Base-by-base conservation (phyloP, 2,888 invertebrate species). In the Mallateleia sp. region DNA sequence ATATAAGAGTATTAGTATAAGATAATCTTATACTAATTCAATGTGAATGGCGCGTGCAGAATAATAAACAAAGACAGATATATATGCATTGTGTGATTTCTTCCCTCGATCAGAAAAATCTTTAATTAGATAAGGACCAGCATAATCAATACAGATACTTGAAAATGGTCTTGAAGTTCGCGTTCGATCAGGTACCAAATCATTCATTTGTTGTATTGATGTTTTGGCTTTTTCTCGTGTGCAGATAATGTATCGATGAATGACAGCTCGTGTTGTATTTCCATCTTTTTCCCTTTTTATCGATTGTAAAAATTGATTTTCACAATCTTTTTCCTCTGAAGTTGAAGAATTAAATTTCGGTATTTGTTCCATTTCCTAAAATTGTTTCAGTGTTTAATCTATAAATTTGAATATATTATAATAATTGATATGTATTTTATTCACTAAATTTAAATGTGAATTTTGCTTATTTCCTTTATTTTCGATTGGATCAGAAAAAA, bases 1-100 rank as follows among this genome's bases (percentile, higher is more conserved):
- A n/a, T n/a, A n/a, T n/a, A n/a, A n/a, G n/a, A n/a, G n/a, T n/a
- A n/a, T n/a, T n/a, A n/a, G n/a, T n/a, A n/a, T n/a, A n/a, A n/a
- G n/a, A 24, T 75, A 85, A 22, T 85, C 80, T 22, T 34, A 8
- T 0, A 81, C 75, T 7, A 85, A 34, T 52, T 85, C 85, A 0
- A 85, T 38, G 20, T 69, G 54, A 2, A 69, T 24, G 11, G 69
- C 54, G 1, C 32, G 1, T 0, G 69, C 54, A 1, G 20, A 25
- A 15, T 32, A 80, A 18, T 69, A 85, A 9, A 85, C 52, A 22
- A 85, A 85, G 0, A 75, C n/a, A 1, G 85, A 75, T 8, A 85
- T 22, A n/a, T 64, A 85, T 5, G 32, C 38, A 32, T 74, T 67
- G n/a, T 85, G 64, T 3, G 80, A 9, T n/a, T 47, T 22, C 0